Base-by-base conservation (phyloP, 2,113 vertebrate species). In the Ivindomyrus marchei region DNA sequence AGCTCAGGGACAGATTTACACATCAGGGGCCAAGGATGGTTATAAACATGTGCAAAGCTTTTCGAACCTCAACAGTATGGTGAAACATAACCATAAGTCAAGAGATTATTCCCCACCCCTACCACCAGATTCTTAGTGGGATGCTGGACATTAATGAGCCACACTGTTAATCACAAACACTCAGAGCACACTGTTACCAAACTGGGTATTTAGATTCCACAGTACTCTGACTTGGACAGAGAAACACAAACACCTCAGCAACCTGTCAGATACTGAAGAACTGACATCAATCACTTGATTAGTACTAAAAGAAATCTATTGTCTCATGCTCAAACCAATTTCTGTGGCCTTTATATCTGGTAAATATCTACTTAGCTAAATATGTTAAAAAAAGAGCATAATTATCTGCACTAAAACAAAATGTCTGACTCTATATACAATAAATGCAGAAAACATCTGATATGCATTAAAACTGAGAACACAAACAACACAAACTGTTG, bases 1-100 rank as follows among this genome's bases (percentile, higher is more conserved):
- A 36, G 45, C n/a, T 49, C 70, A 80, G 27, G 66, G 88, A 89
- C 70, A 80, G 88, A 89, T 85, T 85, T 89, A 85, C 50, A 85
- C 77, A 58, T 46, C 24, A 89, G 39, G 80, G 47, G 88, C 31
- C 36, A 24, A 80, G 42, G 89, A 85, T n/a, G 49, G 36, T 89
- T 89, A 80, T 80, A 89, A 84, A 89, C 36, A 89, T 27, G 31
- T 77, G 24, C 0, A 9, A 56, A 58, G 47, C 31, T 27, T 80
- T 45, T 77, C 27, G 11, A 3, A 88, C 62, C 62, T 47, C n/a
- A 70, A 52, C 88, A 89, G 70, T 39, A 15, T 3, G 42, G 88
- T 15, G 58, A 88, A 45, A 88, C 42, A 89, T 77, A 53, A 89
- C 88, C n/a, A 50, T 36, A 56, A 42, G 77, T 84, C 53, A 70